Conservation (phyloP, 2,113 vertebrate species). For the Pogona vitticeps region DNA sequence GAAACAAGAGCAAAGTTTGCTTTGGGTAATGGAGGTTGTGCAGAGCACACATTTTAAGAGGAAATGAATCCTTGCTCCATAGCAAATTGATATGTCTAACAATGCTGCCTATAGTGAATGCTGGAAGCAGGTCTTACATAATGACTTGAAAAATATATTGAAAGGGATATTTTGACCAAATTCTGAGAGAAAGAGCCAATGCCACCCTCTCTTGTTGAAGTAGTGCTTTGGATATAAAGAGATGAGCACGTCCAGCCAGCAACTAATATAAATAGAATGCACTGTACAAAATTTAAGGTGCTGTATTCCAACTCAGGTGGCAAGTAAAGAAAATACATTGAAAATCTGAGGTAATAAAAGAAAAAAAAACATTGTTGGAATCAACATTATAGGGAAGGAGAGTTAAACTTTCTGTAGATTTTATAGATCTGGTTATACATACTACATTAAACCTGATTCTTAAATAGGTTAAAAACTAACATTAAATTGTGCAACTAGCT, state of each 20-base stretch:
- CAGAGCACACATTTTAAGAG: not conserved
- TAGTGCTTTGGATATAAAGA: not conserved
- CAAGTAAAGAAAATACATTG: not conserved
- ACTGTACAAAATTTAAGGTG: not conserved
- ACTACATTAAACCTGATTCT: too few relatives aligned
- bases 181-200: too few relatives aligned
- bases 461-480: too few relatives aligned
- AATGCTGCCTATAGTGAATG: not conserved
- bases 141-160: not conserved
- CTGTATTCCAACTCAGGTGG: not conserved
- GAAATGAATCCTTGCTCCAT: not conserved
- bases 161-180: not conserved
- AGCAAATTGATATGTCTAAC: not conserved
- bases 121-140: not conserved
- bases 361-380: constrained; percentile 28
- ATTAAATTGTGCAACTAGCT: not conserved
- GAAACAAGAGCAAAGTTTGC: not conserved
- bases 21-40: not conserved
- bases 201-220: too few relatives aligned
- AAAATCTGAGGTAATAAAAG: not conserved
- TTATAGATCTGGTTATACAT: too few relatives aligned
- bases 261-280: not conserved
- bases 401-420: accelerated
- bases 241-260: not conserved
- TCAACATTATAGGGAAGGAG: constrained; percentile 6